Evolutionary conservation across 2,888 invertebrate genomes (phyloP), one percentile per base, ranked within the genome.

Genomic region (Trissolcus japonicus): DNA sequence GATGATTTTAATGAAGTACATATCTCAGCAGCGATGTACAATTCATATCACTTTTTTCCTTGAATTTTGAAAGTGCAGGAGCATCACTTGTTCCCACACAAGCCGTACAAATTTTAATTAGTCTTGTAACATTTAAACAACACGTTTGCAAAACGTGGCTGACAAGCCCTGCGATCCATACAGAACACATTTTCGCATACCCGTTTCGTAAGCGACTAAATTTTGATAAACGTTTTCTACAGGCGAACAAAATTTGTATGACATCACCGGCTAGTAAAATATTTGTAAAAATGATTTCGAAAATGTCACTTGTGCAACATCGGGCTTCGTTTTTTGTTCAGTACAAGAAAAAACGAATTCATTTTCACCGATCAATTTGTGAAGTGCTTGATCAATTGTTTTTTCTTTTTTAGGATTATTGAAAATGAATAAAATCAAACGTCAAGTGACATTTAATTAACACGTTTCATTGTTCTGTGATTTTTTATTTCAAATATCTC

Each of bases 161-260:
- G 19, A 19, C 19, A 53, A 21, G 17, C 17, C 16, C 48, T 13
- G 19, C 48, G 46, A 56, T 19, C 48, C 48, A 59, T 17, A 57
- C 51, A 46, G 60, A 54, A 60, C 60, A 59, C 60, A 59, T 50
- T 29, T 7, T 17, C 16, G 53, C 54, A n/a, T 55, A 68, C 43
- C 21, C 35, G 61, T 61, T 69, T 56, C 69, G 56, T 69, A 69
- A 25, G 40, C 69, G 56, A 61, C 35, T 35, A 35, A 61, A 69
- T 69, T 69, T 69, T 69, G 61, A 69, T 69, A 69, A 40, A 51
- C 56, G 51, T 69, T 69, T 69, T 69, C 51, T 69, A 69, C 68
- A 69, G 35, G 55, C 29, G 56, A 62, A 56, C 56, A 50, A 62
- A 56, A 62, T 62, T 68, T 68, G 61, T 68, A 68, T 48, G 14